Conservation (phyloP, 1,140 invertebrate genomes). For the Formica selysi region DNA sequence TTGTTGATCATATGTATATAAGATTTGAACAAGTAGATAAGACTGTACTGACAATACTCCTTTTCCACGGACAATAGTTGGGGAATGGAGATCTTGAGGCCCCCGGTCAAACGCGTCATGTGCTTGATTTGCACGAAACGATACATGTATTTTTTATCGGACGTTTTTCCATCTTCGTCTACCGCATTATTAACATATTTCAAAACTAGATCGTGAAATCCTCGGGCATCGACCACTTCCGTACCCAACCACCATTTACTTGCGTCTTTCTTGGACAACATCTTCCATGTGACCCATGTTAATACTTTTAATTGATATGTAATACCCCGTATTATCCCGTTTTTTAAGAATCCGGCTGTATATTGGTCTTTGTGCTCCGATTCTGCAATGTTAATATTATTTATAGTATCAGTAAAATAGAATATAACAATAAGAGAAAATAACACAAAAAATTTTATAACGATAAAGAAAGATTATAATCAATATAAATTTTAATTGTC, state of each 20-base stretch:
- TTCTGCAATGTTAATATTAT: constrained; percentile 1
- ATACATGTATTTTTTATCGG: neutral
- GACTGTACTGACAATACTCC: neutral
- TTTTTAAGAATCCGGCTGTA: constrained; percentile 8
- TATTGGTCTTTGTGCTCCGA: neutral
- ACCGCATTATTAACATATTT: neutral
- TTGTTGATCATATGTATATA: neutral
- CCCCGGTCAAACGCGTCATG: neutral
- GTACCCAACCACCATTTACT: constrained; percentile 9
- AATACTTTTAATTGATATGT: neutral
- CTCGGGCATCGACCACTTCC: neutral
- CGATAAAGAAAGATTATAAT: neutral
- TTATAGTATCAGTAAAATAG: neutral
- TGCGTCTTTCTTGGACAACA: neutral
- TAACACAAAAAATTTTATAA: neutral
- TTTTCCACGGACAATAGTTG: neutral
- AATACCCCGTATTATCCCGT: neutral
- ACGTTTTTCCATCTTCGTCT: neutral
- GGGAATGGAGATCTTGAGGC: neutral
- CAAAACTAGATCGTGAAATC: constrained; percentile 44
- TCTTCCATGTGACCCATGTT: constrained; percentile 3
- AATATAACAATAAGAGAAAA: neutral
- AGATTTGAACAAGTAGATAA: constrained; percentile 20
- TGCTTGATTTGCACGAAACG: constrained; percentile 48
- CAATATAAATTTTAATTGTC: neutral